A percentile compares a stretch with the other conserved stretches of the same genome.
phyloP scores from a whole-genome alignment of 2,888 invertebrate species.

The Ormyrus nitidulus region DNA sequence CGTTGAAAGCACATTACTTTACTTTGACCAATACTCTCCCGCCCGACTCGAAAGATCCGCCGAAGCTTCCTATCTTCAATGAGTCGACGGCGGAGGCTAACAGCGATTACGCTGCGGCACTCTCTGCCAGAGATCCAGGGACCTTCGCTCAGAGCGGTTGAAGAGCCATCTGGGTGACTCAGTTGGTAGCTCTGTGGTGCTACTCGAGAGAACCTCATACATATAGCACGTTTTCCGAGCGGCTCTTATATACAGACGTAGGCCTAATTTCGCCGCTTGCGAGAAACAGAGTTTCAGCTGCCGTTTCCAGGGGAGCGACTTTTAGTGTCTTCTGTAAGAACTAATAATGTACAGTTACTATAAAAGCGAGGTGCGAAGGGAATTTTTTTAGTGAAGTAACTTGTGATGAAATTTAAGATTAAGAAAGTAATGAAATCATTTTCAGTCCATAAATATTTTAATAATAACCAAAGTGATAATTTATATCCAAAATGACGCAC shows the following conservation, averaged over 20 bases:
- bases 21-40: conserved; percentile 48
- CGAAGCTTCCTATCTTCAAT: conserved; percentile 27
- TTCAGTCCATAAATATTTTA: too few species aligned
- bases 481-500: too few species aligned
- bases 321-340: too few species aligned
- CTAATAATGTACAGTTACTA: too few species aligned
- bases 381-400: too few species aligned
- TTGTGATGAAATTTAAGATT: too few species aligned
- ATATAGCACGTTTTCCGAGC: too few species aligned
- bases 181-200: conserved; percentile 43
- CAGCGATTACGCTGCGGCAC: conserved; percentile 46
- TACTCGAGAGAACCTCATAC: conserved; percentile 38
- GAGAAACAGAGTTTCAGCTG: background rate
- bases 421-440: too few species aligned
- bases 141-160: conserved; percentile 48
- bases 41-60: conserved; percentile 38
- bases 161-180: conserved; percentile 18
- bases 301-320: too few species aligned
- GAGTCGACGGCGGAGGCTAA: conserved; percentile 43
- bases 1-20: conserved; percentile 32
- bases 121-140: conserved; percentile 50
- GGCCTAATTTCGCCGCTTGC: conserved; percentile 32
- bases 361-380: too few species aligned
- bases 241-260: conserved; percentile 31
- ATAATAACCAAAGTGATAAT: too few species aligned